Evolutionary conservation across 2,113 vertebrate species (phyloP).

Genomic region (Hepsetus odoe): DNA sequence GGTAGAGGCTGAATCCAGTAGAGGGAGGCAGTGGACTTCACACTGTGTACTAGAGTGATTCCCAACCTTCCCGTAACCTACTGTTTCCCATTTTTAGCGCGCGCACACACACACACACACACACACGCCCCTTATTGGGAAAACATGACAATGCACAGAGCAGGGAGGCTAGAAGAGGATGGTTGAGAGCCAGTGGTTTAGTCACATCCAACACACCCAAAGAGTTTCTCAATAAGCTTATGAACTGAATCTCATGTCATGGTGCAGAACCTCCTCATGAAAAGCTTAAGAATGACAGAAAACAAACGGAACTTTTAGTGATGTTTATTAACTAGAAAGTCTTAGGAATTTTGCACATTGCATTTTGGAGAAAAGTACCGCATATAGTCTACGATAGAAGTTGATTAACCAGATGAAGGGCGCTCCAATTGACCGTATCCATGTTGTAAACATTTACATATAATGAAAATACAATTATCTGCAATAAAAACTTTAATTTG

Average conservation of each 20-base stretch:
- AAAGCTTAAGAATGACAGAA: neutral
- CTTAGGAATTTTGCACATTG: slow-evolving; percentile 30
- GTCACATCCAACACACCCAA: neutral
- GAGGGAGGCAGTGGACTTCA: slow-evolving; percentile 35
- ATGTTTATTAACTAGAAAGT: slow-evolving; percentile 44
- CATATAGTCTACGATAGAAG: slow-evolving; percentile 65
- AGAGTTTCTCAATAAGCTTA: too few species aligned
- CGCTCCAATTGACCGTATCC: slow-evolving; percentile 66
- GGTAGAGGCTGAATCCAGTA: neutral
- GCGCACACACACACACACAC: too few species aligned
- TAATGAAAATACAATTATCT: slow-evolving; percentile 74
- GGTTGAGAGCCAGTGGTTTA: too few species aligned
- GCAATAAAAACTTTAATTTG: slow-evolving; percentile 82
- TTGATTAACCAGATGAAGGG: slow-evolving; percentile 54
- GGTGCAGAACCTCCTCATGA: neutral
- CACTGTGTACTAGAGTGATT: too few species aligned
- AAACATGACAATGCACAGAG: too few species aligned
- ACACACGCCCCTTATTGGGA: too few species aligned
- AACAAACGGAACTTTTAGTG: slow-evolving; percentile 40
- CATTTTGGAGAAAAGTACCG: slow-evolving; percentile 68
- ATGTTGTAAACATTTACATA: slow-evolving; percentile 71
- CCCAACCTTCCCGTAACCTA: neutral
- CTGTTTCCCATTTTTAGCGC: neutral
- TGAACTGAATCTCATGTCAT: neutral
- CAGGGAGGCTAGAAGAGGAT: too few species aligned